A percentile compares a stretch with the other conserved stretches of the same genome.
These are phyloP conservation scores for Ceratina australensis DNA, from an alignment of 1,140 invertebrate species.

Conservation along the genomic window DNA sequence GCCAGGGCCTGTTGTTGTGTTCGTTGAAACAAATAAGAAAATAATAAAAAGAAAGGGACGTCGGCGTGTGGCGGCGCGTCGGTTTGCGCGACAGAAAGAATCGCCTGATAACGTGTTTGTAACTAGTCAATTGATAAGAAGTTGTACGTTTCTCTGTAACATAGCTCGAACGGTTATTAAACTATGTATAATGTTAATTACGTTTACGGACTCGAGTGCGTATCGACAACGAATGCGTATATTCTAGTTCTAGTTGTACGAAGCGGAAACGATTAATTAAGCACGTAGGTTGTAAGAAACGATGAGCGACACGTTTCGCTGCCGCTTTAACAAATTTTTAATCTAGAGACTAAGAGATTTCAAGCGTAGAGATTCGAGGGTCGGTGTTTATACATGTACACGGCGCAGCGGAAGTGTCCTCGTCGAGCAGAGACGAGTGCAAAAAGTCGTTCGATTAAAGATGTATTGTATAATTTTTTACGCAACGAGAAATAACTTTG, in stretches of 20 bases:
- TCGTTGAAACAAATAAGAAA: neutral
- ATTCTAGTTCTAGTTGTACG: constrained; percentile 19
- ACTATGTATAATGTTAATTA: constrained; percentile 35
- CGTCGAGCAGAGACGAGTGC: neutral
- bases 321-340: neutral
- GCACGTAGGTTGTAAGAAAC: neutral
- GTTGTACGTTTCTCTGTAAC: constrained; percentile 55
- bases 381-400: neutral
- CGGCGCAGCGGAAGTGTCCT: neutral
- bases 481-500: neutral
- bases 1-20: constrained; percentile 20
- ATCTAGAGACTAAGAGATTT: too few relatives aligned
- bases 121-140: constrained; percentile 73
- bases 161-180: constrained; percentile 51
- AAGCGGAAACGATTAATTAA: constrained; percentile 13
- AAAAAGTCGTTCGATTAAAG: neutral
- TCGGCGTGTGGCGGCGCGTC: too few relatives aligned
- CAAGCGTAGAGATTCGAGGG: too few relatives aligned
- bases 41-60: neutral
- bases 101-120: constrained; percentile 65
- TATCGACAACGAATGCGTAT: constrained; percentile 17
- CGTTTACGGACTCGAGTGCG: neutral
- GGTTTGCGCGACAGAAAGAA: neutral
- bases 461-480: constrained; percentile 7
- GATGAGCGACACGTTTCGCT: neutral